Evolutionary conservation across 2,888 invertebrate genomes (phyloP).

Genomic region (Rugalucina vietnamica): DNA sequence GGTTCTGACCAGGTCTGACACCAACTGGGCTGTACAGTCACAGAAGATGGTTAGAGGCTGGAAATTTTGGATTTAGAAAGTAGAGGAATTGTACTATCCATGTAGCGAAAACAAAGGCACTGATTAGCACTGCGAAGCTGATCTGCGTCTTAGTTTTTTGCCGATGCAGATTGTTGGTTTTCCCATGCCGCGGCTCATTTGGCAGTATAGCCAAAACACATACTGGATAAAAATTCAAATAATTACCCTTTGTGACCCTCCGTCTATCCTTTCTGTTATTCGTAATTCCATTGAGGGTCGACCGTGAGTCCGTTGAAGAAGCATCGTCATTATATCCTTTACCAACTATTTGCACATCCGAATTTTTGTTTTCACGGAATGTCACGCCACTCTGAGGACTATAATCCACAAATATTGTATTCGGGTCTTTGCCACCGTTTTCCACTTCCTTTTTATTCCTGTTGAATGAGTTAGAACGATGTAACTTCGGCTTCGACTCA

Average conservation of each 20-base stretch:
- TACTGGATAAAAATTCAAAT: too few relatives aligned
- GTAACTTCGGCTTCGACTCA: conserved; percentile 76
- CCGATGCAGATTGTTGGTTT: too few relatives aligned
- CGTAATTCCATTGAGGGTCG: conserved; percentile 3
- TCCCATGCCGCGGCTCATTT: too few relatives aligned
- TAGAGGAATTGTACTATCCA: too few relatives aligned
- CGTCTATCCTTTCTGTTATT: conserved; percentile 68
- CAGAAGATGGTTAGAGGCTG: too few relatives aligned
- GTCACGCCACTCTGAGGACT: conserved; percentile 80
- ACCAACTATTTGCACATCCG: conserved; percentile 81
- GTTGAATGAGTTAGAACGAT: conserved; percentile 62
- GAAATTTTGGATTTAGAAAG: too few relatives aligned
- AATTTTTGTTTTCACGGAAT: conserved; percentile 79
- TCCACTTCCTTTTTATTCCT: conserved; percentile 53
- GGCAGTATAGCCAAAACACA: too few relatives aligned
- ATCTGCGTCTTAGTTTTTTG: too few relatives aligned
- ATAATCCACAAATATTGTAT: conserved; percentile 73
- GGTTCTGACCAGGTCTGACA: too few relatives aligned
- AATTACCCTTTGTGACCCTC: conserved; percentile 69
- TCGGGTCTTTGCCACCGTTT: conserved; percentile 43
- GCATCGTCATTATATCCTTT: conserved; percentile 79
- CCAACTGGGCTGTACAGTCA: too few relatives aligned
- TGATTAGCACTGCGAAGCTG: too few relatives aligned
- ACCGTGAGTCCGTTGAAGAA: not conserved
- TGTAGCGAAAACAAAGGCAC: too few relatives aligned